Conservation (phyloP, 2,113 vertebrate genomes). For the Dipodomys stephensi region DNA sequence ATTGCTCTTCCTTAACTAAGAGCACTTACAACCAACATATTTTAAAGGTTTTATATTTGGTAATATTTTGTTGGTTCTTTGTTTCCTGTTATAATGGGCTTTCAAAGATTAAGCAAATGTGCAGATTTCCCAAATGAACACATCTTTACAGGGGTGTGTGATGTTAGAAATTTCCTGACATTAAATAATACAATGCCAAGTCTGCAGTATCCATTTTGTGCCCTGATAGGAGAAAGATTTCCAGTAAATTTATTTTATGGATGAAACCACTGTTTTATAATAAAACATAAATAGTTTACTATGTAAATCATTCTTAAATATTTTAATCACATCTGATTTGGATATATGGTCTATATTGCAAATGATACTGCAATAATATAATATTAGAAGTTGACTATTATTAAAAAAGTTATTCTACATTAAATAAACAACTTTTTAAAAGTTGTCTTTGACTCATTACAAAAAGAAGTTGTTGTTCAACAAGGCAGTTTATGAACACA, state of each 20-base stretch:
- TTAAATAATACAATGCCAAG: slow-evolving; percentile 18
- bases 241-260: not conserved
- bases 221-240: not conserved
- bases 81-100: slow-evolving; percentile 42
- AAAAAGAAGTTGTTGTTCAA: no score
- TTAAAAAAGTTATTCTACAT: slow-evolving; percentile 9
- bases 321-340: slow-evolving; percentile 1
- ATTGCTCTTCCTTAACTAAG: slow-evolving; percentile 61
- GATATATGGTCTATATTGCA: not conserved
- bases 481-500: no score
- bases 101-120: slow-evolving; percentile 51
- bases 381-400: slow-evolving; percentile 32
- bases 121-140: slow-evolving; percentile 63
- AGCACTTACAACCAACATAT: slow-evolving; percentile 62
- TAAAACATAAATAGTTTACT: slow-evolving; percentile 37
- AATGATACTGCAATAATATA: not conserved
- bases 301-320: not conserved
- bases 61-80: slow-evolving; percentile 49
- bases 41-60: slow-evolving; percentile 65
- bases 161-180: slow-evolving; percentile 47
- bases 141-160: slow-evolving; percentile 31
- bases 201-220: not conserved
- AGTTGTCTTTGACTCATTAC: no score
- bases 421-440: not conserved
- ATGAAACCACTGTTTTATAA: slow-evolving; percentile 52